Conservation (phyloP, 2,113 vertebrate species). For the Eulacestoma nigropectus region DNA sequence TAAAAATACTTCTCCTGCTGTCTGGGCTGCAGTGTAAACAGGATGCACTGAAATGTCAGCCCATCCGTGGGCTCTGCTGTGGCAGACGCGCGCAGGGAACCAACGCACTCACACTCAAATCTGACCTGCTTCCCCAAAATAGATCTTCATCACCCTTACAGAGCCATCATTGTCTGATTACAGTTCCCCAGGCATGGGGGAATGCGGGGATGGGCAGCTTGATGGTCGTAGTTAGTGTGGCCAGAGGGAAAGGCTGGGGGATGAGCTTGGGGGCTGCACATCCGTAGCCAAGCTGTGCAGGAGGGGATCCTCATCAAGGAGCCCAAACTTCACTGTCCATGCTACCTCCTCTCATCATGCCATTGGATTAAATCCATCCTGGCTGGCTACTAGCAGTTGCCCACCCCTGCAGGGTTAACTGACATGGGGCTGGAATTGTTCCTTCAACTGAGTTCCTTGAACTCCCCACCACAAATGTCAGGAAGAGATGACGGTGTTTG, state of each 20-base stretch:
- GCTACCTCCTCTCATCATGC: background rate
- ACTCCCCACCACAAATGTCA: background rate
- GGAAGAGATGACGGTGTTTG: background rate
- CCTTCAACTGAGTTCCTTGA: background rate
- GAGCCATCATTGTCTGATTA: background rate
- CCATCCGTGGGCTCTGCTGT: background rate
- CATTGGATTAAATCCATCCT: background rate
- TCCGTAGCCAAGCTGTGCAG: background rate
- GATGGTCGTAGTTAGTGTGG: rapidly evolving
- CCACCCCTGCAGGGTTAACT: background rate
- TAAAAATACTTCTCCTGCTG: constrained; percentile 23
- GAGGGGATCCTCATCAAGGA: background rate
- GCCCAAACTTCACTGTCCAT: background rate
- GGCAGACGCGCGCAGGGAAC: background rate
- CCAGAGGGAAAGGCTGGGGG: background rate
- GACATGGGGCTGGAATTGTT: background rate
- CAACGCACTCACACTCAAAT: background rate
- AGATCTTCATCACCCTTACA: background rate
- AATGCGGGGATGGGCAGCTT: rapidly evolving
- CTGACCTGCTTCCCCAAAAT: background rate
- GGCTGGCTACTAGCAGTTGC: background rate
- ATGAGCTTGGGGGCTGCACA: background rate
- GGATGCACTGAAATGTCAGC: constrained; percentile 41
- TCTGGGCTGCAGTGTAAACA: constrained; percentile 40
- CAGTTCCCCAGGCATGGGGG: background rate